Percentiles rank a stretch among this genome's conserved stretches.
phyloP scores from a whole-genome alignment of 2,797 vertebrate species.

The Luscinia luscinia region DNA sequence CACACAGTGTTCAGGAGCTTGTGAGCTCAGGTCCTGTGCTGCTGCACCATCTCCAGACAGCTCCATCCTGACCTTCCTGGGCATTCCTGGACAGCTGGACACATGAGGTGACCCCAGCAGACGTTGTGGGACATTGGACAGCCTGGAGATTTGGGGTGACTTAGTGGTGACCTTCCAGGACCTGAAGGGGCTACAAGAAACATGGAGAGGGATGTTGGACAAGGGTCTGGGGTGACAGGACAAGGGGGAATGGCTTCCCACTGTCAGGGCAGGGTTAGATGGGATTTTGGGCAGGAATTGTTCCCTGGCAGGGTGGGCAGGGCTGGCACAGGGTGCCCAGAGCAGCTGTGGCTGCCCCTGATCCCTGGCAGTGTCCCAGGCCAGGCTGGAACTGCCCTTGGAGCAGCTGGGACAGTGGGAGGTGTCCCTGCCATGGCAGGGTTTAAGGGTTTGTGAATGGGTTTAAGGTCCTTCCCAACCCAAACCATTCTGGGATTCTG shows the following conservation, averaged over 20 bases:
- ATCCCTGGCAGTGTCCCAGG: not conserved
- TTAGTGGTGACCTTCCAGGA: not conserved
- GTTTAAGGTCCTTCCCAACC: not conserved
- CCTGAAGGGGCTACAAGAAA: not conserved
- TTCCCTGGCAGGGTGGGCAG: not conserved
- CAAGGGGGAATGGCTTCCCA: not conserved
- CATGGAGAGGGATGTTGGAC: not conserved
- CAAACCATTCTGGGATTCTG: not conserved
- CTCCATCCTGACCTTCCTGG: not conserved
- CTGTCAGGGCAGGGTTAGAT: fast-evolving
- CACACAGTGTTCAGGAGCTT: fast-evolving
- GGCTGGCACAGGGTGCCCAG: not conserved
- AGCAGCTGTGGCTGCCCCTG: not conserved
- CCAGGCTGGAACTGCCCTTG: not conserved
- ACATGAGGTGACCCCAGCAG: not conserved
- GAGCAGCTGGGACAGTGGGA: not conserved
- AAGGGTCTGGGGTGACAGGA: not conserved
- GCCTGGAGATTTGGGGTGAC: not conserved
- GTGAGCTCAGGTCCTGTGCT: not conserved
- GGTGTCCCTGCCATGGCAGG: not conserved
- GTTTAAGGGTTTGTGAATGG: too few relatives aligned
- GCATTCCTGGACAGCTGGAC: not conserved
- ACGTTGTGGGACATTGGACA: not conserved
- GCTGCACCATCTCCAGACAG: not conserved
- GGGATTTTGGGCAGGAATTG: not conserved